Evolutionary conservation across 92 coral and sea anemone species (phyloP).

Genomic region (Phenganax stokvisi): DNA sequence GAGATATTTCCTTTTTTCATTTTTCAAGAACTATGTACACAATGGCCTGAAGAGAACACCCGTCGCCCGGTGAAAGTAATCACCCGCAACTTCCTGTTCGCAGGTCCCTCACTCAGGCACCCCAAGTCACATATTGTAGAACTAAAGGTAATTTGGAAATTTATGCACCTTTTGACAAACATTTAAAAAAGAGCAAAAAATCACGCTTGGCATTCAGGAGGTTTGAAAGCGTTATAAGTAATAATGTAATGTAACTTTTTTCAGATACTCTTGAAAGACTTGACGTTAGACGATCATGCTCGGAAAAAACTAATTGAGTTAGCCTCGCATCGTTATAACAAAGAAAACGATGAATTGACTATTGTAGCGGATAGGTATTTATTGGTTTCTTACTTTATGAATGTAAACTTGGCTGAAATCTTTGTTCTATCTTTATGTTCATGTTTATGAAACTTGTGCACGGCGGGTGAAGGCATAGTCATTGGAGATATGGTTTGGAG

Average conservation of each 20-base stretch:
- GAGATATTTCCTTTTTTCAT: neutral
- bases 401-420: no score
- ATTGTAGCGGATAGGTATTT: conserved; percentile 79
- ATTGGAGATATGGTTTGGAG: no score
- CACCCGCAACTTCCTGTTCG: conserved; percentile 82
- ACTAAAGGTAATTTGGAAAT: conserved; percentile 59
- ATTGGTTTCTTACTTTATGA: no score
- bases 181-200: no score
- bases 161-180: no score
- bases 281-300: conserved; percentile 85
- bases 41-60: conserved; percentile 67
- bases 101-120: conserved; percentile 95
- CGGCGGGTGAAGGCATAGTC: no score
- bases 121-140: conserved; percentile 89
- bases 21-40: conserved; percentile 64
- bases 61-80: conserved; percentile 63
- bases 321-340: conserved; percentile 72
- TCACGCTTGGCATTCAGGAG: no score
- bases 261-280: conserved; percentile 75
- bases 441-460: no score
- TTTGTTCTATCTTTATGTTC: no score
- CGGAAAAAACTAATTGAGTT: conserved; percentile 74
- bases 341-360: conserved; percentile 68
- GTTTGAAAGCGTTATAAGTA: no score
- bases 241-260: neutral